These are phyloP conservation scores for Blastobasis adustella DNA, from an alignment of 2,888 invertebrate species.

Conservation along the genomic window DNA sequence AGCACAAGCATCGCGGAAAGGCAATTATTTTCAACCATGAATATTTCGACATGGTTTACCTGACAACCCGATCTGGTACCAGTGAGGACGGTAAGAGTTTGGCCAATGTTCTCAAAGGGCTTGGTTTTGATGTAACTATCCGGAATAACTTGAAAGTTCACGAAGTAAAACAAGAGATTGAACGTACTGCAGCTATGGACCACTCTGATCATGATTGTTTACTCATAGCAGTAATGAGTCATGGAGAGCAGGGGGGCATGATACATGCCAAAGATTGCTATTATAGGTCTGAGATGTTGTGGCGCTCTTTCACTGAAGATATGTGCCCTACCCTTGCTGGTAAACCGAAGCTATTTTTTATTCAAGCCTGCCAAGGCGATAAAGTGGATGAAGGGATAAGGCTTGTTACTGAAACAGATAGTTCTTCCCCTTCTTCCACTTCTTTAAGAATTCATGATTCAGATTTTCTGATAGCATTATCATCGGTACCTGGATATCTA, in stretches of 20 bases:
- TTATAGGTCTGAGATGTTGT: slow-evolving; percentile 87
- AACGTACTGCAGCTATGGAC: slow-evolving; percentile 82
- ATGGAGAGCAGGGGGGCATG: slow-evolving; percentile 88
- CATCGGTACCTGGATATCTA: slow-evolving; percentile 94
- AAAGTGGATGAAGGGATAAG: slow-evolving; percentile 86
- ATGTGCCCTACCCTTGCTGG: slow-evolving; percentile 90
- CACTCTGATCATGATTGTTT: slow-evolving; percentile 90
- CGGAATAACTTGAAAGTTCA: slow-evolving; percentile 81
- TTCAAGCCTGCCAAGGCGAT: slow-evolving; percentile 96
- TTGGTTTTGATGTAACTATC: slow-evolving; percentile 83
- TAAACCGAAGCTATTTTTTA: slow-evolving; percentile 84
- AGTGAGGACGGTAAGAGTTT: slow-evolving; percentile 89
- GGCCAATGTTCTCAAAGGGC: slow-evolving; percentile 73
- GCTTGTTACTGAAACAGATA: slow-evolving; percentile 85
- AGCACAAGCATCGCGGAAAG: slow-evolving; percentile 84
- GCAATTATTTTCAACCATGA: slow-evolving; percentile 95
- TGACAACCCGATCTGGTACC: slow-evolving; percentile 87
- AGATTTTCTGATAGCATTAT: slow-evolving; percentile 95
- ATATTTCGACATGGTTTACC: slow-evolving; percentile 81
- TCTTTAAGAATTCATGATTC: slow-evolving; percentile 86
- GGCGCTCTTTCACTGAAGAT: slow-evolving; percentile 86
- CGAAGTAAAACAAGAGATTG: slow-evolving; percentile 79
- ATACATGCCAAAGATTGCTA: slow-evolving; percentile 90
- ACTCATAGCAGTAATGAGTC: slow-evolving; percentile 87
- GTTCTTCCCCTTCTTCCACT: slow-evolving; percentile 57